Conservation (phyloP, 2,888 invertebrate genomes). For the Pomacea canaliculata region DNA sequence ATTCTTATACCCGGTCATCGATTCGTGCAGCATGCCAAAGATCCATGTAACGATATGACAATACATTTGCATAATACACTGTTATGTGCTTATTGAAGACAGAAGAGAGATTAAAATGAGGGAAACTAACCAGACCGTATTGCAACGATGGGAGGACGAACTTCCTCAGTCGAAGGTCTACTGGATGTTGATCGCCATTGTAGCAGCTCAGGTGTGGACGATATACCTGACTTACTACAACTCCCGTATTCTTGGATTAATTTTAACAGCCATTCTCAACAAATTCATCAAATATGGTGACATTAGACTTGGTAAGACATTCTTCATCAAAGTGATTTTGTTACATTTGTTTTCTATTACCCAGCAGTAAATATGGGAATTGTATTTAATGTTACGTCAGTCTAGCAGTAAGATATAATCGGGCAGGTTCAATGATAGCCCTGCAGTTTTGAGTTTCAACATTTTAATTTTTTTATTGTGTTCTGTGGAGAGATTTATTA, state of each 20-base stretch:
- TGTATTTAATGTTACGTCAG: too few species aligned
- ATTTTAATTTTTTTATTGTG: too few species aligned
- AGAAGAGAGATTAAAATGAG: not conserved
- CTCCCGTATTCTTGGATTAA: constrained; percentile 89
- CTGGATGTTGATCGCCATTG: constrained; percentile 59
- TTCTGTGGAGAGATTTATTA: too few species aligned
- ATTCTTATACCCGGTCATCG: too few species aligned
- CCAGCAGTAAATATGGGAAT: too few species aligned
- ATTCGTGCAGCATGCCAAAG: too few species aligned
- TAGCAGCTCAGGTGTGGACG: constrained; percentile 85
- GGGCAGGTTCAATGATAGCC: too few species aligned
- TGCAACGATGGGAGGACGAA: constrained; percentile 35
- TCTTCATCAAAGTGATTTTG: constrained; percentile 71
- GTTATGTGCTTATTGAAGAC: too few species aligned
- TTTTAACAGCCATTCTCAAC: constrained; percentile 89
- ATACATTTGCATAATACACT: too few species aligned
- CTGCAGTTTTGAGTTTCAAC: too few species aligned
- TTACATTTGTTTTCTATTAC: constrained; percentile 9
- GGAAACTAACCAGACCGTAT: constrained; percentile 18
- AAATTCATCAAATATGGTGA: constrained; percentile 86
- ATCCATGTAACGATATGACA: too few species aligned
- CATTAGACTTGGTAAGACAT: constrained; percentile 79
- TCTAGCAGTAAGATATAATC: too few species aligned
- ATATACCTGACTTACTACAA: constrained; percentile 96
- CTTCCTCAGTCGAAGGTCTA: constrained; percentile 55